Evolutionary conservation across 1,140 invertebrate species (phyloP).

Genomic region (Drosophila mauritiana): DNA sequence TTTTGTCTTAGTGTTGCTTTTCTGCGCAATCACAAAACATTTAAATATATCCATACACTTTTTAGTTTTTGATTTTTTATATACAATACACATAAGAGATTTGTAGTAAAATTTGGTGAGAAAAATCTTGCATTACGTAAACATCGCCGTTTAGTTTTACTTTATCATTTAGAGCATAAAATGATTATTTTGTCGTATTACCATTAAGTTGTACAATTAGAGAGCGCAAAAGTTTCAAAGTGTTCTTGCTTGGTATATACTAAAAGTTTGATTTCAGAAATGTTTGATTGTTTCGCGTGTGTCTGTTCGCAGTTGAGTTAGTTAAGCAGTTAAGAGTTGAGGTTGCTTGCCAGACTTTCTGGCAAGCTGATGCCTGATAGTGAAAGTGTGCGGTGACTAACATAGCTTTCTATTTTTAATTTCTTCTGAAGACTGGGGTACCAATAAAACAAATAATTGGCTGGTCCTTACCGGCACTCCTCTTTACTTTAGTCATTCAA

Average conservation of each 20-base stretch:
- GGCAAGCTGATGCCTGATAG: conserved; percentile 6
- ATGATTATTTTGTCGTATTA: conserved; percentile 75
- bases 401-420: conserved; percentile 23
- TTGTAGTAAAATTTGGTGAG: conserved; percentile 81
- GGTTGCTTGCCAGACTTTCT: conserved; percentile 37
- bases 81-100: conserved; percentile 81
- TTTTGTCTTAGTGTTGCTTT: conserved; percentile 39
- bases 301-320: conserved; percentile 52
- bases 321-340: conserved; percentile 62
- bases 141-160: conserved; percentile 54
- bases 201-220: conserved; percentile 80
- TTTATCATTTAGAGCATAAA: conserved; percentile 71
- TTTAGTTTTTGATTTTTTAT: conserved; percentile 61
- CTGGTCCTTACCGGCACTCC: conserved; percentile 19
- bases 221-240: conserved; percentile 79
- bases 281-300: conserved; percentile 79
- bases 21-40: conserved; percentile 47
- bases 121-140: conserved; percentile 74
- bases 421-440: conserved; percentile 44
- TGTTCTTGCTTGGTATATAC: conserved; percentile 74
- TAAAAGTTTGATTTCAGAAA: conserved; percentile 73
- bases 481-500: conserved; percentile 43
- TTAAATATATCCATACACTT: conserved; percentile 69
- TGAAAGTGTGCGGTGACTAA: conserved; percentile 20
- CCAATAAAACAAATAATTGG: conserved; percentile 58